Conservation (phyloP, 1,140 invertebrate species). For the Berghia stephanieae region DNA sequence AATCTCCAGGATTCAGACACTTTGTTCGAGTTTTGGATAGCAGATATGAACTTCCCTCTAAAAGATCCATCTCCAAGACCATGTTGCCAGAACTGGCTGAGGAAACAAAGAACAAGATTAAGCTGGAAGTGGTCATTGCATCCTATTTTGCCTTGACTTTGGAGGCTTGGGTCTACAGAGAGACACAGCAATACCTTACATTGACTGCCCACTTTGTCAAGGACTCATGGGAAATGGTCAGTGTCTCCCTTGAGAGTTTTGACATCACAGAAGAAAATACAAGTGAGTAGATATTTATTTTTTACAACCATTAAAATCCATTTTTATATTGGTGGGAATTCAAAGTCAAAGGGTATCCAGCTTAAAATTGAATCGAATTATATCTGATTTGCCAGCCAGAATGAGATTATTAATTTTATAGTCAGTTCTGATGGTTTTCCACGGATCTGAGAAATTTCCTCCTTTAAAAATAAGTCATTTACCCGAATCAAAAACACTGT, state of each 20-base stretch:
- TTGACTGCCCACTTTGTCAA: constrained; percentile 28
- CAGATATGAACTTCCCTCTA: constrained; percentile 18
- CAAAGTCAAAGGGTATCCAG: too few species aligned
- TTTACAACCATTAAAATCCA: too few species aligned
- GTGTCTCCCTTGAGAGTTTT: constrained; percentile 22
- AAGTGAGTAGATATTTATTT: too few species aligned
- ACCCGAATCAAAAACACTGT: too few species aligned
- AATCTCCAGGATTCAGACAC: constrained; percentile 19
- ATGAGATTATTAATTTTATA: too few species aligned
- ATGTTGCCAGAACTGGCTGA: constrained; percentile 23
- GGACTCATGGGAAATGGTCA: constrained; percentile 30
- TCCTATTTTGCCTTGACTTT: constrained; percentile 29
- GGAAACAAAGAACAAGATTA: constrained; percentile 20
- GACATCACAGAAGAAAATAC: constrained; percentile 29
- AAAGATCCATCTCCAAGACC: constrained; percentile 14
- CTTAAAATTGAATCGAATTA: too few species aligned
- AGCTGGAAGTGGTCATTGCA: constrained; percentile 26
- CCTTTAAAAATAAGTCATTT: too few species aligned
- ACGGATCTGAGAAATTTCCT: too few species aligned
- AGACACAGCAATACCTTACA: constrained; percentile 16
- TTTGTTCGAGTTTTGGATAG: constrained; percentile 20
- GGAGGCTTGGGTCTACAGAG: constrained; percentile 18
- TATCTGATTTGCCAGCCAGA: too few species aligned
- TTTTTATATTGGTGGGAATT: too few species aligned
- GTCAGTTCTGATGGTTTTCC: too few species aligned